Evolutionary conservation across 2,888 invertebrate species (phyloP).

Genomic region (Parasteatoda lunata): DNA sequence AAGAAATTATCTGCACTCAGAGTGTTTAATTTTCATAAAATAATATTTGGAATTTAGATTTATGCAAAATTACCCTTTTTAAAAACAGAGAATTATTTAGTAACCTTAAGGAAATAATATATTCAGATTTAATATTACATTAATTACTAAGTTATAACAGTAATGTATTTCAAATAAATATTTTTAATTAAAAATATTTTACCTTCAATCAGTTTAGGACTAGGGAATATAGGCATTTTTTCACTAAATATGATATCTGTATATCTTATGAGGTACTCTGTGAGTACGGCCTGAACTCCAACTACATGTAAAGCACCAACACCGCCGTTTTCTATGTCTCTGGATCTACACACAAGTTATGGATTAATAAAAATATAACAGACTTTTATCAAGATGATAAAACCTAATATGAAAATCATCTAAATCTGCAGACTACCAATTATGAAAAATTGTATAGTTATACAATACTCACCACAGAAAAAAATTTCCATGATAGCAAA

Average conservation of each 20-base stretch:
- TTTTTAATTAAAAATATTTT: background rate
- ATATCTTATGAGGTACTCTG: conserved; percentile 88
- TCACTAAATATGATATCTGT: conserved; percentile 86
- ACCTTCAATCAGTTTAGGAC: conserved; percentile 58
- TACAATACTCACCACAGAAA: conserved; percentile 36
- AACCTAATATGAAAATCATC: background rate
- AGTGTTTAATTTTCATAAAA: too few relatives aligned
- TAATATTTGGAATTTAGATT: too few relatives aligned
- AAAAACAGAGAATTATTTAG: too few relatives aligned
- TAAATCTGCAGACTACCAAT: background rate
- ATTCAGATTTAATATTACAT: background rate
- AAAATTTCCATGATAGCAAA: conserved; percentile 45
- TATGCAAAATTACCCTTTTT: too few relatives aligned
- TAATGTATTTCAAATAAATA: background rate
- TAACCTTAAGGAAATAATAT: background rate
- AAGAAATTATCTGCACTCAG: too few relatives aligned
- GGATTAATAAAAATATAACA: background rate
- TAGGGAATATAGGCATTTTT: conserved; percentile 77
- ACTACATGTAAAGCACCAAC: conserved; percentile 89
- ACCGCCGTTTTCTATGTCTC: conserved; percentile 81
- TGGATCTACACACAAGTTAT: conserved; percentile 76
- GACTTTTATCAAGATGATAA: background rate
- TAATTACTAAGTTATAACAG: background rate
- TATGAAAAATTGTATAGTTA: background rate
- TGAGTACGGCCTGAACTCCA: conserved; percentile 89